These are phyloP conservation scores for Ammodytes dubius DNA, from an alignment of 2,113 vertebrate genomes.

Conservation along the genomic window DNA sequence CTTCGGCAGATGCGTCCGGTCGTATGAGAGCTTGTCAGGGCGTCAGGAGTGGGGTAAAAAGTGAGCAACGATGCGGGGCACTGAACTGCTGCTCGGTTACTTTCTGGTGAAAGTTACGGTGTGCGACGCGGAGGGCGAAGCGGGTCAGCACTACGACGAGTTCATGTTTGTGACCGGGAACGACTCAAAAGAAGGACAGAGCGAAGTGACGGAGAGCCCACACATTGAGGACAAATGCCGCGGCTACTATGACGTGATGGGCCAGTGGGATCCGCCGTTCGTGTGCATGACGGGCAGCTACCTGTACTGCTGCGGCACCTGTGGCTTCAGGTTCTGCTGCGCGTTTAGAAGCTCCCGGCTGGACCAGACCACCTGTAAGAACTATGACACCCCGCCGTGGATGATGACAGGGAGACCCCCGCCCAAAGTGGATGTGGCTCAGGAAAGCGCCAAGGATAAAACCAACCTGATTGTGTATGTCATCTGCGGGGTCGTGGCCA, in stretches of 20 bases:
- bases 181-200: constrained; percentile 87
- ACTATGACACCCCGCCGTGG: constrained; percentile 97
- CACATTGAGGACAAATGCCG: constrained; percentile 93
- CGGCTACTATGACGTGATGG: constrained; percentile 99
- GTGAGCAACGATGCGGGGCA: constrained; percentile 71
- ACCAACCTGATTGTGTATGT: constrained; percentile 98
- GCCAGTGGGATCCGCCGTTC: constrained; percentile 99
- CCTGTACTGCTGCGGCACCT: constrained; percentile 99
- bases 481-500: constrained; percentile 97
- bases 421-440: constrained; percentile 90
- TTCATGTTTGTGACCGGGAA: constrained; percentile 90
- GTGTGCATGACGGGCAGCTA: constrained; percentile 96
- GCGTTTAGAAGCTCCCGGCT: constrained; percentile 92
- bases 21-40: constrained; percentile 62
- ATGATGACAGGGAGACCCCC: constrained; percentile 92
- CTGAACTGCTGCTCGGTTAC: constrained; percentile 89
- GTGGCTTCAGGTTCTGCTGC: constrained; percentile 99
- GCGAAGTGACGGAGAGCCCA: constrained; percentile 86
- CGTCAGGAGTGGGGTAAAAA: constrained; percentile 30
- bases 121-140: constrained; percentile 92
- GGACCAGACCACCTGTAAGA: constrained; percentile 97
- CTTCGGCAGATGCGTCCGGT: constrained; percentile 61
- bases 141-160: constrained; percentile 88
- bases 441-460: constrained; percentile 93
- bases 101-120: constrained; percentile 92